Evolutionary conservation across 2,113 vertebrate species (phyloP), one percentile per base, ranked within the genome.

Genomic region (Salvelinus alpinus): DNA sequence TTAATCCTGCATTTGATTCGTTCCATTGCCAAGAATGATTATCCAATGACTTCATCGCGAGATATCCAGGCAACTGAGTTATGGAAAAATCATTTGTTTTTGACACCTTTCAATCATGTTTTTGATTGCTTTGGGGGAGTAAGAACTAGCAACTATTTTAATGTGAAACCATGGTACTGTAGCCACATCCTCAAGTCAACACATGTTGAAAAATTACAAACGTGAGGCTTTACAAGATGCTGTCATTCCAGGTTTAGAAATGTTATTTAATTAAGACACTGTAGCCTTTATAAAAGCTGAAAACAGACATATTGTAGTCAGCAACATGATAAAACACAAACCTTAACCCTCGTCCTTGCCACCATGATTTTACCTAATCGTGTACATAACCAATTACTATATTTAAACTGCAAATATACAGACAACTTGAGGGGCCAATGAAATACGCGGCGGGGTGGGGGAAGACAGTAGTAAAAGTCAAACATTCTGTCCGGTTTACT

Each of bases 11-110:
- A 75, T 86, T 83, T 59, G 80, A 88, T 84, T 70, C 72, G 73
- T 54, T 54, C 34, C 4, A 77, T 76, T 89, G 87, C 69, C 88
- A 79, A 62, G 74, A 74, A 54, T 74, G 77, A 89, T 90, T 84
- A 89, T 82, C 8, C 14, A 68, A 66, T 59, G 80, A 72, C 81
- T 90, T 80, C 80, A 84, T 91, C 82, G 82, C n/a, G 6, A 65
- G 1, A 11, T 67, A 74, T 73, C 72, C 69, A 75, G 83, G 86
- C 85, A 87, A 73, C 76, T 90, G 87, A 90, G 90, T 82, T 81
- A 91, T 90, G 83, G 86, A 72, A 62, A 62, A 87, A 29, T 85
- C 74, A 72, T 87, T 86, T 82, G 81, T 84, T 88, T 88, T 81
- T 88, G 89, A 87, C 88, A 88, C 77, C 78, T 86, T 77, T 83